phyloP scores from a whole-genome alignment of 2,113 vertebrate species.

The Potamarius usumacintae region DNA sequence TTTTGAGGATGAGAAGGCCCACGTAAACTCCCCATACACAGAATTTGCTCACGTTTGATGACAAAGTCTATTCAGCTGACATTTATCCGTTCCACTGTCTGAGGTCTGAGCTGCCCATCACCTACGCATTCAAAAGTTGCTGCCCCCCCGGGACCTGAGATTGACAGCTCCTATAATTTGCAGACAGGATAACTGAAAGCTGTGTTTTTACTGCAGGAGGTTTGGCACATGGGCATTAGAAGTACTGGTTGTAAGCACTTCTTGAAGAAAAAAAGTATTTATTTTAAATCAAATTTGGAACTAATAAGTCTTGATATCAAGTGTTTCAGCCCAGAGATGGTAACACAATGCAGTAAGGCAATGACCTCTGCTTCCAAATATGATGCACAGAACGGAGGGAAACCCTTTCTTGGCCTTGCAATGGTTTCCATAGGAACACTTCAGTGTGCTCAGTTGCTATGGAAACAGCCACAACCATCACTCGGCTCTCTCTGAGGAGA shows the following conservation, averaged over 20 bases:
- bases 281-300: not conserved
- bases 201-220: conserved; percentile 19
- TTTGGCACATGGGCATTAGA: not conserved
- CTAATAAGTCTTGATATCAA: not conserved
- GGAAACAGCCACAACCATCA: conserved; percentile 21
- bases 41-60: conserved; percentile 15
- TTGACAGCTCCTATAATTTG: conserved; percentile 21
- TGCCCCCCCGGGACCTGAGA: not conserved
- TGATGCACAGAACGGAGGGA: not conserved
- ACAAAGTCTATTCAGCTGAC: conserved; percentile 5
- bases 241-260: not conserved
- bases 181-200: conserved; percentile 29
- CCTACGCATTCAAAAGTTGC: not conserved
- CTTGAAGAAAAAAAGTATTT: not conserved
- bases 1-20: not conserved
- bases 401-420: conserved; percentile 27
- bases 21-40: not conserved
- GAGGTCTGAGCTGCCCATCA: not conserved
- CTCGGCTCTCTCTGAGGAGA: conserved; percentile 27
- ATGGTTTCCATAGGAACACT: conserved; percentile 46
- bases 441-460: conserved; percentile 50
- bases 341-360: not conserved
- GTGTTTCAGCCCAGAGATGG: not conserved
- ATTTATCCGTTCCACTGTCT: not conserved
- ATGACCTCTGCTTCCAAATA: not conserved